phyloP scores from a whole-genome alignment of 1,140 invertebrate genomes.

The Lycorma delicatula region DNA sequence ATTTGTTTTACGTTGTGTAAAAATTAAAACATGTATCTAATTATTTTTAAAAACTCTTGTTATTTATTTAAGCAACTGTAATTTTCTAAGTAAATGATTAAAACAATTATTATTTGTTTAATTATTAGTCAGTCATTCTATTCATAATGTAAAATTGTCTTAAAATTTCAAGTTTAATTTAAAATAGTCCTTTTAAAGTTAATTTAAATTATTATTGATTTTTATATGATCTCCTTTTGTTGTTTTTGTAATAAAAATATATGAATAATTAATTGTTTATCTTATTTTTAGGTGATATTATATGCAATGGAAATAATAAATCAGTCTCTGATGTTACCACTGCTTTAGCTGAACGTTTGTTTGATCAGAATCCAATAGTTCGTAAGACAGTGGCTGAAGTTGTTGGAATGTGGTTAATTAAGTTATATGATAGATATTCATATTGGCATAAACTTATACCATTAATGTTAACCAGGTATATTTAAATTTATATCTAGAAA shows the following conservation, averaged over 20 bases:
- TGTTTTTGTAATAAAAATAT: too few relatives aligned
- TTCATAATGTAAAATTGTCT: background rate
- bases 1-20: too few relatives aligned
- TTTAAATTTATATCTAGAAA: too few relatives aligned
- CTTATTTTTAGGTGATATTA: constrained; percentile 41
- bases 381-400: constrained; percentile 53
- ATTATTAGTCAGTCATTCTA: background rate
- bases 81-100: too few relatives aligned
- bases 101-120: too few relatives aligned
- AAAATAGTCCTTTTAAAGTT: background rate
- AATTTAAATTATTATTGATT: constrained; percentile 27
- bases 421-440: constrained; percentile 66
- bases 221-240: constrained; percentile 28
- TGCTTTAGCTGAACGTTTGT: constrained; percentile 61
- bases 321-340: constrained; percentile 50
- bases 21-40: too few relatives aligned
- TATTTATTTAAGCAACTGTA: too few relatives aligned
- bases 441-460: constrained; percentile 67
- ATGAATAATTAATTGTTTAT: too few relatives aligned
- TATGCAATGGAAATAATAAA: constrained; percentile 51
- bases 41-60: too few relatives aligned
- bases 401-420: constrained; percentile 55
- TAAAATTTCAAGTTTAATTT: background rate
- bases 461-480: constrained; percentile 57
- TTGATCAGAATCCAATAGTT: constrained; percentile 62